Evolutionary conservation across 2,113 vertebrate species (phyloP).

Genomic region (Notiomystis cincta): DNA sequence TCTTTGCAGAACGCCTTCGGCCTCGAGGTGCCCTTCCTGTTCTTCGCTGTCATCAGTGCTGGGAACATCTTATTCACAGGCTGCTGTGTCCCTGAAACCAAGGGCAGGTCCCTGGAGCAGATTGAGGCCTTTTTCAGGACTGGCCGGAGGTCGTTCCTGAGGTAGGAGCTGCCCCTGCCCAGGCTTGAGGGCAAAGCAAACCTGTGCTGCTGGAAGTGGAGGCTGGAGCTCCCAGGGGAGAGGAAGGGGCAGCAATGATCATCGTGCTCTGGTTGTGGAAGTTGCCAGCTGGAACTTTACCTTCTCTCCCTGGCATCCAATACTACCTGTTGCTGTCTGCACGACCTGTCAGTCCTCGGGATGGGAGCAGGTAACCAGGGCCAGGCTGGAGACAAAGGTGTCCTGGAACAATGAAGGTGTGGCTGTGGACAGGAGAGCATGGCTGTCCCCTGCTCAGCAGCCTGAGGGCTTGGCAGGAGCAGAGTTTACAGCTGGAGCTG

Average conservation of each 20-base stretch:
- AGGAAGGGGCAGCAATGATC: not conserved
- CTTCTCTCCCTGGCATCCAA: not conserved
- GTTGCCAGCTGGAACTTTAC: not conserved
- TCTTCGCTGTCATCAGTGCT: conserved; percentile 80
- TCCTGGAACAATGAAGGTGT: not conserved
- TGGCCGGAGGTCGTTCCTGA: conserved; percentile 58
- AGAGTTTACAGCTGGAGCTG: not conserved
- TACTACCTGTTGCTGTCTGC: not conserved
- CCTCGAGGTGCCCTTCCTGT: conserved; percentile 85
- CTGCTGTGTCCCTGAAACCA: conserved; percentile 89
- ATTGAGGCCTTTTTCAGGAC: conserved; percentile 91
- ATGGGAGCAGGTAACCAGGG: not conserved
- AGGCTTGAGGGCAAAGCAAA: not conserved
- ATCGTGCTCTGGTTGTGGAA: not conserved
- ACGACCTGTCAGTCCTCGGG: not conserved
- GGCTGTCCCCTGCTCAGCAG: not conserved
- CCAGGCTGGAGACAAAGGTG: not conserved
- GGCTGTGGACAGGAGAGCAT: not conserved
- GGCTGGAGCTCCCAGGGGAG: not conserved
- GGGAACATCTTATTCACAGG: conserved; percentile 84
- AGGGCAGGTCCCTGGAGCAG: conserved; percentile 87
- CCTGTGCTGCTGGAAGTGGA: not conserved
- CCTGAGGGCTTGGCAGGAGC: not conserved
- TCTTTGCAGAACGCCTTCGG: conserved; percentile 69
- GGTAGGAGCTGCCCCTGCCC: conserved; percentile 11